Evolutionary conservation across 1,140 invertebrate genomes (phyloP), one percentile per base, ranked within the genome.

Genomic region (Triops cancriformis): DNA sequence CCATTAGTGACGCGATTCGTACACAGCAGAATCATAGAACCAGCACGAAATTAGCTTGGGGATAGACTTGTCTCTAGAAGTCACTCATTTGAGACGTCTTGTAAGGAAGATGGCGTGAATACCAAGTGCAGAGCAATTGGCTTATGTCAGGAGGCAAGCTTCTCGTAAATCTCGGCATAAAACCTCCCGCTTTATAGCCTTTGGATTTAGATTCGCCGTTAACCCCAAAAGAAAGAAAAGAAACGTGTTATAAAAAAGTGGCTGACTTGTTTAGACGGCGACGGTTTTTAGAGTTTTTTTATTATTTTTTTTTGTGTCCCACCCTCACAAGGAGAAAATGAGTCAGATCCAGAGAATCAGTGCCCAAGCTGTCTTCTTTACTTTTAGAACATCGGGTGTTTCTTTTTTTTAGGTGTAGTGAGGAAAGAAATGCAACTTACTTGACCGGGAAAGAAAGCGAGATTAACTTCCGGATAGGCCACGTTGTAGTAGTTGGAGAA

Each of bases 401-500:
- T 5, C 18, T 9, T 64, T 64, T 64, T 64, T n/a, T 1, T n/a
- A n/a, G 18, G 23, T 7, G 7, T 31, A 0, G 6, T 7, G 26
- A 73, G 5, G 42, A 45, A 73, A 75, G 37, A 10, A 77, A 26
- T 74, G 74, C 73, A 3, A 73, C 43, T 43, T 78, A 77, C 73
- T 76, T 78, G 45, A 73, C 76, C 74, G 26, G 73, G 77, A 26
- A 26, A 80, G 31, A 37, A 23, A 2, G 79, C 79, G 7, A 80
- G 43, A 45, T 80, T 80, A 28, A 80, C 72, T 76, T 78, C 76
- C n/a, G 77, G 73, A 73, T 73, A 80, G 12, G 37, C 42, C 27
- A 27, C 10, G 23, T 80, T 78, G 51, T 80, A 80, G 73, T 80
- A 27, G 11, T 27, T 26, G 9, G 79, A 81, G 31, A 78, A 79